Percentiles rank a stretch among this genome's conserved stretches.
These are phyloP conservation scores for Acanthurus leucopareius DNA, from an alignment of 2,797 vertebrate species.

Conservation along the genomic window DNA sequence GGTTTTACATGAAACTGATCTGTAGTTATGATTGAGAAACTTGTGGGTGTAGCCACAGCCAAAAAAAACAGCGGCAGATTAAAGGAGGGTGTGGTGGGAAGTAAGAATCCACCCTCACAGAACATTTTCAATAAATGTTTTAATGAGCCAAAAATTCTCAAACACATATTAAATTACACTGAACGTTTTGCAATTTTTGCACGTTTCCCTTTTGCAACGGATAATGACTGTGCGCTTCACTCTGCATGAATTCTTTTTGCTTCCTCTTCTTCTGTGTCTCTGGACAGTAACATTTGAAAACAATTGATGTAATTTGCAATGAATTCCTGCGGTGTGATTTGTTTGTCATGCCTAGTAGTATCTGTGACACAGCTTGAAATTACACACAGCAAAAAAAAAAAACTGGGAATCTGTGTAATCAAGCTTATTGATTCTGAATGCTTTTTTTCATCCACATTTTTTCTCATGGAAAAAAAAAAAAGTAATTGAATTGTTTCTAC, in stretches of 20 bases:
- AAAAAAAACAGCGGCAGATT: not conserved
- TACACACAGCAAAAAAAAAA: constrained; percentile 18
- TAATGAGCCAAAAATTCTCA: not conserved
- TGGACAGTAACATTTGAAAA: constrained; percentile 6
- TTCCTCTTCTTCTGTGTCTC: not conserved
- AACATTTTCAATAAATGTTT: not conserved
- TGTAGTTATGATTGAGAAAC: not conserved
- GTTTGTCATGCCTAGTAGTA: constrained; percentile 9
- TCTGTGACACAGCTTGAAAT: constrained; percentile 35
- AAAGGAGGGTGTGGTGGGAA: not conserved
- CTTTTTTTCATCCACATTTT: constrained; percentile 11
- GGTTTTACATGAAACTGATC: not conserved
- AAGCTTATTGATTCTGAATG: constrained; percentile 45
- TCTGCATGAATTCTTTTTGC: not conserved
- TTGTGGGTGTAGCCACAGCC: not conserved
- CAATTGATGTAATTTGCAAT: constrained; percentile 7
- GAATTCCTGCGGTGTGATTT: constrained; percentile 24
- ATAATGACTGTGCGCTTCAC: not conserved
- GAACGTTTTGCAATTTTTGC: not conserved
- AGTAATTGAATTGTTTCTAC: constrained; percentile 47
- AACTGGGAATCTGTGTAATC: constrained; percentile 37
- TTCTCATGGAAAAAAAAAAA: constrained; percentile 29
- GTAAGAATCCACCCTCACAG: not conserved
- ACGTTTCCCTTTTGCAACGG: not conserved
- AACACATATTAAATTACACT: not conserved